A percentile compares a stretch with the other conserved stretches of the same genome.
Conservation (phyloP, 2,888 invertebrate species). For the Acanthopleura granulata region DNA sequence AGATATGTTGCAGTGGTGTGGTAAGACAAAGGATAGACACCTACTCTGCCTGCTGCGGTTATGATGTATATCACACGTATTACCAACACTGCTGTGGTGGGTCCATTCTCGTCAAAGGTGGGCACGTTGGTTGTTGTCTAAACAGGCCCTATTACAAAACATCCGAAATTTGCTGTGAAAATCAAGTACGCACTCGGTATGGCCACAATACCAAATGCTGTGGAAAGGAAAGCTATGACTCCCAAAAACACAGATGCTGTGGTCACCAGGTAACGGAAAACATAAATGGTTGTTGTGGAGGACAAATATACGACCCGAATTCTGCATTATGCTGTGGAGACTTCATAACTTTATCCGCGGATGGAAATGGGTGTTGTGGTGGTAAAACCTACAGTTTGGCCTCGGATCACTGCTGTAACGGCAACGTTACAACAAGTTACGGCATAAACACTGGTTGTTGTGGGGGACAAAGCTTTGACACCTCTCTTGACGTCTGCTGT, state of each 20-base stretch:
- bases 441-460: background rate
- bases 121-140: background rate
- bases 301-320: background rate
- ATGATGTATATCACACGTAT: background rate
- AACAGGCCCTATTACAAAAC: background rate
- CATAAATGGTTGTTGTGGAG: background rate
- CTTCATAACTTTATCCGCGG: background rate
- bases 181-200: background rate
- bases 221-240: background rate
- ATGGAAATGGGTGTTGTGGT: background rate
- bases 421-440: background rate
- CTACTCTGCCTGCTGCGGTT: conserved; percentile 12
- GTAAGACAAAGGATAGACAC: background rate
- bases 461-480: background rate
- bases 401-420: background rate
- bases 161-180: conserved; percentile 4
- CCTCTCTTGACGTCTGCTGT: background rate
- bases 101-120: background rate
- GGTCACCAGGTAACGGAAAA: background rate
- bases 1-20: conserved; percentile 7
- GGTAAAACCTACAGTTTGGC: background rate
- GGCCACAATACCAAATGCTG: conserved; percentile 10
- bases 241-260: background rate
- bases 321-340: background rate
- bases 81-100: conserved; percentile 7